These are phyloP conservation scores for Protonibea diacanthus DNA, from an alignment of 2,797 vertebrate genomes.

Conservation along the genomic window DNA sequence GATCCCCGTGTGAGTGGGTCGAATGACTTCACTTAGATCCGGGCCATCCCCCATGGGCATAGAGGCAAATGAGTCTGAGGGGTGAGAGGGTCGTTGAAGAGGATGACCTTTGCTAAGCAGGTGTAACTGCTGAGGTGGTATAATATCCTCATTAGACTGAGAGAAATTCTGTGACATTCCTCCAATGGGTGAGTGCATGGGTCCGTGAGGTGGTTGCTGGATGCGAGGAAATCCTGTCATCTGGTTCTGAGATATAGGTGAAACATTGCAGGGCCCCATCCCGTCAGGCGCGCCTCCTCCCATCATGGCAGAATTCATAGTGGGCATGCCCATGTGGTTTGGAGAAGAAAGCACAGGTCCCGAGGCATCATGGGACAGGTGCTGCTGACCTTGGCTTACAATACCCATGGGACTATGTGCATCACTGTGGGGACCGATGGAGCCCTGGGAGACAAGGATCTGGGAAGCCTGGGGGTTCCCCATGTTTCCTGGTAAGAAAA, in stretches of 20 bases:
- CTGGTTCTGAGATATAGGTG: conserved; percentile 92
- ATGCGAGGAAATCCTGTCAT: conserved; percentile 90
- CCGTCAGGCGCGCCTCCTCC: conserved; percentile 88
- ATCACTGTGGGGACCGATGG: conserved; percentile 84
- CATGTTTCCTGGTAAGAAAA: conserved; percentile 84
- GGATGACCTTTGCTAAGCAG: conserved; percentile 90
- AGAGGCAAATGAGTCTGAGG: conserved; percentile 83
- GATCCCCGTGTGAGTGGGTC: conserved; percentile 94
- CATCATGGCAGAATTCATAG: conserved; percentile 88
- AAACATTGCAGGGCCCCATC: conserved; percentile 87
- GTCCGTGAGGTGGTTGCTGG: conserved; percentile 86
- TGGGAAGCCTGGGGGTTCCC: conserved; percentile 86
- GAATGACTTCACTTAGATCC: conserved; percentile 96
- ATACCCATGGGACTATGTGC: conserved; percentile 95
- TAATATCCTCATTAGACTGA: conserved; percentile 86
- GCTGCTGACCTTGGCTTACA: conserved; percentile 91
- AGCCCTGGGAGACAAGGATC: conserved; percentile 82
- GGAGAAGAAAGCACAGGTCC: conserved; percentile 91
- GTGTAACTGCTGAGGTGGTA: conserved; percentile 89
- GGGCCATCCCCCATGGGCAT: conserved; percentile 91
- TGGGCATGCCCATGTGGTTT: conserved; percentile 90
- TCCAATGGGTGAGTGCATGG: conserved; percentile 89
- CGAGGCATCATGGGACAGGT: conserved; percentile 91
- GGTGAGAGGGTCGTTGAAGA: conserved; percentile 85
- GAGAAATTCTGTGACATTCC: conserved; percentile 89